phyloP scores from a whole-genome alignment of 2,113 vertebrate species.

The Nycticryphes semicollaris region DNA sequence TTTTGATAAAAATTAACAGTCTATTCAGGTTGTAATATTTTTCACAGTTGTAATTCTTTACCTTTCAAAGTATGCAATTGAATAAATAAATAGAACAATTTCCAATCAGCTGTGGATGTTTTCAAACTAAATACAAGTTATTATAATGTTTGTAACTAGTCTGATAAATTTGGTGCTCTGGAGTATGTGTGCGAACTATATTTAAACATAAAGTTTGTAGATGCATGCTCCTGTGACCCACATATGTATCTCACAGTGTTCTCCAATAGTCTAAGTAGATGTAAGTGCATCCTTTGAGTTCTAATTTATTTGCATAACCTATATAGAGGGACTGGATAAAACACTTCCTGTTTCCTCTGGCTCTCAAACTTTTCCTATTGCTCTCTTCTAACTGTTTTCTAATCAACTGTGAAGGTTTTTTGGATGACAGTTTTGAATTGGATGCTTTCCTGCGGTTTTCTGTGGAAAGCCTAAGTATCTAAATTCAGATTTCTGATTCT shows the following conservation, averaged over 20 bases:
- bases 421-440: neutral
- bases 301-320: neutral
- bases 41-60: neutral
- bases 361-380: neutral
- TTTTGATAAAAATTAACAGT: neutral
- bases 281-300: neutral
- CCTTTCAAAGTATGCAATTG: neutral
- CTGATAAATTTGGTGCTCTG: neutral
- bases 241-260: no score
- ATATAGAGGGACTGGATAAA: neutral
- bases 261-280: neutral
- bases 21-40: neutral
- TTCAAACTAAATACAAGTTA: neutral
- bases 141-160: neutral
- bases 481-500: neutral
- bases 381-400: neutral
- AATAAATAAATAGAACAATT: neutral
- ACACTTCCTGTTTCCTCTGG: neutral
- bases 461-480: neutral
- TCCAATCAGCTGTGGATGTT: neutral
- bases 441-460: neutral
- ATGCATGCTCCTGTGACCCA: neutral
- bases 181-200: neutral
- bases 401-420: neutral
- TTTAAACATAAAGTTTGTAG: neutral